Evolutionary conservation across 2,113 vertebrate genomes (phyloP).

Genomic region (Paramormyrops kingsleyae): DNA sequence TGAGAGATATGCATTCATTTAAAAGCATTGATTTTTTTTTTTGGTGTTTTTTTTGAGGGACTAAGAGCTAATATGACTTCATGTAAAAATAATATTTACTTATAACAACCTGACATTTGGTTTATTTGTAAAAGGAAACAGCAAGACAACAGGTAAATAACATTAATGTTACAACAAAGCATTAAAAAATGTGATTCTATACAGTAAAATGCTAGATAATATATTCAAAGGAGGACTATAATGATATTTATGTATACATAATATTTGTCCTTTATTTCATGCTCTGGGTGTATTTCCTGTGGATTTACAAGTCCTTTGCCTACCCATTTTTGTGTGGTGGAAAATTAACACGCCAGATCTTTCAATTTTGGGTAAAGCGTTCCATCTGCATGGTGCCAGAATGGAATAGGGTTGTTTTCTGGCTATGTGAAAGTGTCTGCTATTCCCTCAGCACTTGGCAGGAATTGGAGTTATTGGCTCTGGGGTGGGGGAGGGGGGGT

Average conservation of each 20-base stretch:
- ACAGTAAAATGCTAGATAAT: not conserved
- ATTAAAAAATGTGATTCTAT: not conserved
- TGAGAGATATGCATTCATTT: not conserved
- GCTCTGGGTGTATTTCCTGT: not conserved
- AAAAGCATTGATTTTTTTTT: not conserved
- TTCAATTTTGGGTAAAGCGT: not conserved
- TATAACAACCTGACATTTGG: not conserved
- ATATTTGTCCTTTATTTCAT: not conserved
- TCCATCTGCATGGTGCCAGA: not conserved
- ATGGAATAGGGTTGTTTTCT: not conserved
- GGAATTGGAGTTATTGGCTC: not conserved
- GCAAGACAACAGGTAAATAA: not conserved
- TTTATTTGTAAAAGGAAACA: not conserved
- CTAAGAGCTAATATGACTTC: not conserved
- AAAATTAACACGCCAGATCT: not conserved
- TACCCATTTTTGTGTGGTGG: not conserved
- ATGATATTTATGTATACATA: not conserved
- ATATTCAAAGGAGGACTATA: not conserved
- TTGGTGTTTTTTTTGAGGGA: not conserved
- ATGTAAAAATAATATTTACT: not conserved
- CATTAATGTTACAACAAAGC: not conserved
- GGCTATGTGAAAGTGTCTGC: not conserved
- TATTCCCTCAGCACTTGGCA: not conserved
- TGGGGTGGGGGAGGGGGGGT: not conserved
- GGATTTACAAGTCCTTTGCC: not conserved